Evolutionary conservation across 2,888 invertebrate genomes (phyloP), one percentile per base, ranked within the genome.

Genomic region (Ormia ochracea): DNA sequence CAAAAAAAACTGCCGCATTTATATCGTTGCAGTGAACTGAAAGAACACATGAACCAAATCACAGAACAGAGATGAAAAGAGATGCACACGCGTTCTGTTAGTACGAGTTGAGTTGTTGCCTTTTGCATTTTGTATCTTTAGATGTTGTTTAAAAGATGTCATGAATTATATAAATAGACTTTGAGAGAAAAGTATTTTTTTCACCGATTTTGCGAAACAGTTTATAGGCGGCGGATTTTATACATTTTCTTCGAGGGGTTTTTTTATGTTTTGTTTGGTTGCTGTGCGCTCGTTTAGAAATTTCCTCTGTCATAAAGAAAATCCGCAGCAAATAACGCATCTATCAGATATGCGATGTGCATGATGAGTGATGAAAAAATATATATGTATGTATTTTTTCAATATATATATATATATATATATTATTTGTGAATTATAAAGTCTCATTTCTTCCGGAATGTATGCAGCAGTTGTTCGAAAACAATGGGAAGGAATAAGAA

Each of bases 131-230:
- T 54, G 33, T 73, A 19, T 56, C 50, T 61, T 36, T 66, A 63
- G 28, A 54, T 72, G 61, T 76, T 75, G 80, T 72, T 76, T 28
- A 68, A 72, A 76, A 80, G 80, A 80, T 76, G 75, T 80, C 75
- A 72, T 80, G 75, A 56, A 56, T 58, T 80, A 72, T 80, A 80
- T 76, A 80, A 80, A 80, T 80, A 80, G 68, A 80, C 75, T 61
- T 72, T 76, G 61, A 68, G 72, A 72, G 63, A 78, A 66, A 33
- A 50, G 33, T 59, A 23, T 41, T 36, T 19, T 23, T 6, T 7
- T 21, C 17, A 36, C 4, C 26, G 33, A 45, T 66, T 75, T 50
- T 72, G 41, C 48, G 41, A 54, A 76, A 65, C 28, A 19, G 38
- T 61, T 75, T 75, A 48, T 54, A 68, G 52, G 48, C 61, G 41